Base-by-base conservation (phyloP, 1,140 invertebrate species). In the Lepeophtheirus salmonis region DNA sequence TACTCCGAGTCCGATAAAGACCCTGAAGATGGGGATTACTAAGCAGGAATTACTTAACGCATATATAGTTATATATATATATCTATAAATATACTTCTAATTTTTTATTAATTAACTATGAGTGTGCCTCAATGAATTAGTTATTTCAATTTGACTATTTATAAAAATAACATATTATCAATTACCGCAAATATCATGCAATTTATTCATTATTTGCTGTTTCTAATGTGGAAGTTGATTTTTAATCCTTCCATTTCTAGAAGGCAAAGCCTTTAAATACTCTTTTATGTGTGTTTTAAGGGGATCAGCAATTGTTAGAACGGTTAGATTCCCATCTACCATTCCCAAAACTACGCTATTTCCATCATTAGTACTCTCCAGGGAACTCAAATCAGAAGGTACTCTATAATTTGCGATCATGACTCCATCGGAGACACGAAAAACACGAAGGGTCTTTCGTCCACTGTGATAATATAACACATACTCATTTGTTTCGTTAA, bases 381-480 rank as follows among this genome's bases (percentile, higher is more conserved):
- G 81, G 0, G 84, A 83, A 62, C 82, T 90, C 52, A 94, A 74
- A 73, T 95, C 90, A 2, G 90, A 89, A 67, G 88, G 86, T 0
- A 92, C 82, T 64, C 88, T 76, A 68, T 88, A 96, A 72, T 95
- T 91, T 18, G 89, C 89, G 64, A 96, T 82, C 76, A 88, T 83
- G 68, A 83, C 78, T 0, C 86, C 87, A 70, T 96, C 89, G 1
- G 76, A 72, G 2, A 87, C 83, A n/a, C 18, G 68, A 62, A 65
- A 64, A 50, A 68, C 67, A 14, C 53, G 53, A 51, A 96, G 77
- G 6, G 90, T 96, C 73, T 92, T 88, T 63, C 84, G 80, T 6
- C 88, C 88, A 65, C 87, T 90, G 68, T 97, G 91, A 67, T 97
- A 97, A 70, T 97, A 98, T 2, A 96, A 76, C 3, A 97, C 90